Conservation (phyloP, 2,888 invertebrate species). For the Scaptomyza reducta region DNA sequence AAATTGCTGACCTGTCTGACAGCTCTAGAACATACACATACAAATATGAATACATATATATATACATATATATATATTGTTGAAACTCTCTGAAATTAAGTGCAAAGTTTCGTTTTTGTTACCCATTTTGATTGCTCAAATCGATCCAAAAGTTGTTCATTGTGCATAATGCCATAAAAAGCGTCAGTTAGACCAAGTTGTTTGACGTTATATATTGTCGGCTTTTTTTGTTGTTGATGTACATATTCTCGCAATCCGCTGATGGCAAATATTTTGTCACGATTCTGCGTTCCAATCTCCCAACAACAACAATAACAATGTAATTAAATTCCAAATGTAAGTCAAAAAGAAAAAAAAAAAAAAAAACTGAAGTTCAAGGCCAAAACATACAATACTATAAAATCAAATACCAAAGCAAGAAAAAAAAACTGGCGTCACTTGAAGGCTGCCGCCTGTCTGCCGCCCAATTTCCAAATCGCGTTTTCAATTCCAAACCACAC, state of each 20-base stretch:
- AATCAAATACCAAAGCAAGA: not conserved
- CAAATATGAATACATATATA: not conserved
- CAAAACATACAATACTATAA: not conserved
- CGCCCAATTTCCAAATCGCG: conserved; percentile 23
- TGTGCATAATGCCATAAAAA: conserved; percentile 33
- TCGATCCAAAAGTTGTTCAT: conserved; percentile 34
- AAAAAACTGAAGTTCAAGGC: conserved; percentile 52
- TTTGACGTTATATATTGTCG: conserved; percentile 15
- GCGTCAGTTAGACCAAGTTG: conserved; percentile 29
- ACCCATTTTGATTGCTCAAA: conserved; percentile 41
- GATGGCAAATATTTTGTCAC: conserved; percentile 65
- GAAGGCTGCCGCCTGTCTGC: conserved; percentile 21
- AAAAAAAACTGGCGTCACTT: conserved; percentile 7
- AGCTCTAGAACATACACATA: conserved; percentile 7
- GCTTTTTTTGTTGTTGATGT: conserved; percentile 4
- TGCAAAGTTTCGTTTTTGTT: not conserved
- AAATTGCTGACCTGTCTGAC: not conserved
- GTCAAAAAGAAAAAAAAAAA: conserved; percentile 9
- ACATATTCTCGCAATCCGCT: conserved; percentile 7
- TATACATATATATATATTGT: not conserved
- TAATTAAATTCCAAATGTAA: conserved; percentile 50
- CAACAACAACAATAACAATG: conserved; percentile 7
- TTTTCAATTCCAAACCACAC: conserved; percentile 25
- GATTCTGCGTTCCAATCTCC: conserved; percentile 54
- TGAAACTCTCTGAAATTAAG: not conserved